phyloP scores from a whole-genome alignment of 2,888 invertebrate species.

The Periphyllus acericola region DNA sequence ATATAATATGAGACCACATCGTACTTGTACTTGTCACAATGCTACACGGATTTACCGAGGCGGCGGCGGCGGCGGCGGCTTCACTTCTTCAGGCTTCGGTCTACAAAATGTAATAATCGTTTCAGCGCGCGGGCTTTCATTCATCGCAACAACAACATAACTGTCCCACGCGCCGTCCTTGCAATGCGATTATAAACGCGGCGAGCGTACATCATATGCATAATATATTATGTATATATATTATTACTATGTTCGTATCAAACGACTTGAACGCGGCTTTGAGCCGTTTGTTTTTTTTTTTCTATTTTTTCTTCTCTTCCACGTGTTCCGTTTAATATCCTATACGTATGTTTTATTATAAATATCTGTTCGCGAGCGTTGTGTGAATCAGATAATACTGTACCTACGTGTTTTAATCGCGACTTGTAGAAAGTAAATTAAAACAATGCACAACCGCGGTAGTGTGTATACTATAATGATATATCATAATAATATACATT shows the following conservation, averaged over 20 bases:
- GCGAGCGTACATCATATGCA: background rate
- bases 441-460: too few species aligned
- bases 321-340: background rate
- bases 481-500: too few species aligned
- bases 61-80: background rate
- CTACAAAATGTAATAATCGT: background rate
- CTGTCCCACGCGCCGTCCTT: background rate
- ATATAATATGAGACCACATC: background rate
- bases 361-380: too few species aligned
- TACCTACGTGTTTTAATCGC: too few species aligned
- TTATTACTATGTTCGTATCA: background rate
- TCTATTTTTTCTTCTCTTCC: too few species aligned
- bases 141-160: background rate
- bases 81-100: too few species aligned
- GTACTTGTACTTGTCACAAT: background rate
- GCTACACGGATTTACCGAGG: background rate
- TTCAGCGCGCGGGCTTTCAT: conserved; percentile 1
- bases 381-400: too few species aligned
- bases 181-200: background rate
- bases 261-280: background rate
- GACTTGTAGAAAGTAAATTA: too few species aligned
- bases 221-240: background rate
- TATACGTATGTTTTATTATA: too few species aligned
- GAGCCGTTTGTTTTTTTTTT: background rate
- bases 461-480: too few species aligned